Evolutionary conservation across 2,888 invertebrate genomes (phyloP).

Genomic region (Camptogramma bilineatum): DNA sequence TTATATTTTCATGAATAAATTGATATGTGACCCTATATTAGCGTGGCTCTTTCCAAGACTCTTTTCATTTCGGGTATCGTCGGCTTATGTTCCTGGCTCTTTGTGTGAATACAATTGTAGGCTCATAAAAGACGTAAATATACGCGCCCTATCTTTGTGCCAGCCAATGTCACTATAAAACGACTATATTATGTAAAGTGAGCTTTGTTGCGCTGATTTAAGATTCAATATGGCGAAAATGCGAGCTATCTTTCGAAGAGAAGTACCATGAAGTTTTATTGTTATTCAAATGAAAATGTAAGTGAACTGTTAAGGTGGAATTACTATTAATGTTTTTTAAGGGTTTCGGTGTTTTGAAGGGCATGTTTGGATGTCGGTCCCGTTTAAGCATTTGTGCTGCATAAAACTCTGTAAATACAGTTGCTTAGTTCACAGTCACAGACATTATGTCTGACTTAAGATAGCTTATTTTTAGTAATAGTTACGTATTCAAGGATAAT

Average conservation of each 20-base stretch:
- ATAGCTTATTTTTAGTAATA: neutral
- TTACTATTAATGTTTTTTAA: neutral
- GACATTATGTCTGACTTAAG: neutral
- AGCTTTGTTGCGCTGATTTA: slow-evolving; percentile 1
- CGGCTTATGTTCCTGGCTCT: slow-evolving; percentile 45
- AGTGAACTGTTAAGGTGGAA: neutral
- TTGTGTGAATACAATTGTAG: slow-evolving; percentile 44
- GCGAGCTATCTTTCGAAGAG: neutral
- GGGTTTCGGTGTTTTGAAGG: neutral
- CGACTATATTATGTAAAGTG: neutral
- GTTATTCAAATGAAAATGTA: neutral
- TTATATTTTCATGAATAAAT: neutral
- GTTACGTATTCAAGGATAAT: no score
- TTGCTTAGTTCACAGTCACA: neutral
- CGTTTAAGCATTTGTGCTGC: neutral
- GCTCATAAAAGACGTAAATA: slow-evolving; percentile 40
- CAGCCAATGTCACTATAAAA: slow-evolving; percentile 5
- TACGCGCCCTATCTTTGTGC: slow-evolving; percentile 3
- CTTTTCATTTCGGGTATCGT: slow-evolving; percentile 45
- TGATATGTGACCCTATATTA: slow-evolving; percentile 43
- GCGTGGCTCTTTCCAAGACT: slow-evolving; percentile 26
- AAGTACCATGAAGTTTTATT: slow-evolving; percentile 2
- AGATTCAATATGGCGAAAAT: neutral
- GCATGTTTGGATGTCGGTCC: neutral
- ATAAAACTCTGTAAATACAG: neutral